Evolutionary conservation across 2,797 vertebrate species (phyloP).

Genomic region (Taeniopygia guttata): DNA sequence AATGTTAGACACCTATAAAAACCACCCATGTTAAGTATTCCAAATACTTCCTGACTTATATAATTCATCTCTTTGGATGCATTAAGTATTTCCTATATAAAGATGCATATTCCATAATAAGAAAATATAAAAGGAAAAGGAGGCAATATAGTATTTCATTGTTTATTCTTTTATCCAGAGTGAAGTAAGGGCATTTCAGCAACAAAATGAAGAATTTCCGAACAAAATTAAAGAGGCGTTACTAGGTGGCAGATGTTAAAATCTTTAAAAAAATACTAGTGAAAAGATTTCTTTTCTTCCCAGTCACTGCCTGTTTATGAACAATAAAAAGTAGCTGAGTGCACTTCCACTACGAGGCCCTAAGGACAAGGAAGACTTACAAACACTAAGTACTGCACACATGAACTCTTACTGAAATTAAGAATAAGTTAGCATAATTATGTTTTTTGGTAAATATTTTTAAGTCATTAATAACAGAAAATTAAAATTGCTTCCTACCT

Average conservation of each 20-base stretch:
- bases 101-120: neutral
- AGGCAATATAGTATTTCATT: neutral
- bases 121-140: neutral
- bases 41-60: neutral
- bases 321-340: neutral
- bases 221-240: neutral
- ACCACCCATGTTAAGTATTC: neutral
- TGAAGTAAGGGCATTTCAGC: neutral
- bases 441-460: neutral
- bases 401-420: neutral
- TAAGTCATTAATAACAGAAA: constrained; percentile 8
- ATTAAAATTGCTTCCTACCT: constrained; percentile 51
- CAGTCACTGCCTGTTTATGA: neutral
- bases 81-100: neutral
- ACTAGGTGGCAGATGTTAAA: neutral
- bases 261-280: neutral
- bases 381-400: neutral
- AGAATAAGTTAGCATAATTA: neutral
- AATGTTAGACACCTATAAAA: neutral
- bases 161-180: neutral
- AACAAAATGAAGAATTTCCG: neutral
- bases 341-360: neutral
- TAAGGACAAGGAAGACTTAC: neutral
- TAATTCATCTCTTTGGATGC: neutral
- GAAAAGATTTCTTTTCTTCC: neutral